A percentile compares a stretch with the other conserved stretches of the same genome.
Conservation (phyloP, 1,140 invertebrate species). For the Zaprionus gabonicus region DNA sequence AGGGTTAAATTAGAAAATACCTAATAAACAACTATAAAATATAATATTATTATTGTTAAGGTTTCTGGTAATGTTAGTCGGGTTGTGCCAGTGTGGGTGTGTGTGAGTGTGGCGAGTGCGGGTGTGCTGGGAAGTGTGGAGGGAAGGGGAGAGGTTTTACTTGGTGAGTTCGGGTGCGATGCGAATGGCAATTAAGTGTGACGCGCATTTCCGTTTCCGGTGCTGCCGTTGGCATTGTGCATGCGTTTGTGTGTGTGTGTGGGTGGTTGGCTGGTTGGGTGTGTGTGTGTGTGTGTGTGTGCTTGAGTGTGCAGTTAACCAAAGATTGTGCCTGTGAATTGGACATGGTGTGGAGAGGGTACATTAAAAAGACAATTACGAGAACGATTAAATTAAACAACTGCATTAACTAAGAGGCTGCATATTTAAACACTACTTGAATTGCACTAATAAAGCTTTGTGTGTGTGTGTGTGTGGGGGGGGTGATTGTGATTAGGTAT, state of each 20-base stretch:
- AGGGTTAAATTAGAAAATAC: slow-evolving; percentile 71
- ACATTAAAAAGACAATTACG: slow-evolving; percentile 58
- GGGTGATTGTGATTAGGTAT: slow-evolving; percentile 17
- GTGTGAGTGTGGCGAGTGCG: slow-evolving; percentile 11
- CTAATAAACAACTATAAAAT: slow-evolving; percentile 46
- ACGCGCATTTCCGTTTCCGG: slow-evolving; percentile 78
- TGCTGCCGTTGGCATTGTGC: slow-evolving; percentile 47
- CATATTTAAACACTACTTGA: slow-evolving; percentile 52
- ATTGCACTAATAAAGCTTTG: slow-evolving; percentile 83
- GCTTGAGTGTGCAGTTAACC: slow-evolving; percentile 65
- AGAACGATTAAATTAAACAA: slow-evolving; percentile 60
- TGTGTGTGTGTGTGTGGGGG: slow-evolving; percentile 37
- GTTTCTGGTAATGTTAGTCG: slow-evolving; percentile 8
- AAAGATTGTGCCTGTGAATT: slow-evolving; percentile 74
- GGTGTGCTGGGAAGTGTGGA: slow-evolving; percentile 4
- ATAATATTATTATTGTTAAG: slow-evolving; percentile 23
- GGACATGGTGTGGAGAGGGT: slow-evolving; percentile 55
- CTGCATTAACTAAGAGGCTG: slow-evolving; percentile 45
- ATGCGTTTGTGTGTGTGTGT: slow-evolving; percentile 39
- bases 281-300: slow-evolving; percentile 49
- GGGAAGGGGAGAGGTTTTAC: slow-evolving; percentile 6
- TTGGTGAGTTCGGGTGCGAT: slow-evolving; percentile 2
- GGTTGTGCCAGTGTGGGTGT: slow-evolving; percentile 17
- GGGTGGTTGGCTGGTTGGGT: slow-evolving; percentile 17
- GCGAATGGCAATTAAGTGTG: slow-evolving; percentile 57